Conservation (phyloP, 2,888 invertebrate genomes). For the Nomada lathburiana region DNA sequence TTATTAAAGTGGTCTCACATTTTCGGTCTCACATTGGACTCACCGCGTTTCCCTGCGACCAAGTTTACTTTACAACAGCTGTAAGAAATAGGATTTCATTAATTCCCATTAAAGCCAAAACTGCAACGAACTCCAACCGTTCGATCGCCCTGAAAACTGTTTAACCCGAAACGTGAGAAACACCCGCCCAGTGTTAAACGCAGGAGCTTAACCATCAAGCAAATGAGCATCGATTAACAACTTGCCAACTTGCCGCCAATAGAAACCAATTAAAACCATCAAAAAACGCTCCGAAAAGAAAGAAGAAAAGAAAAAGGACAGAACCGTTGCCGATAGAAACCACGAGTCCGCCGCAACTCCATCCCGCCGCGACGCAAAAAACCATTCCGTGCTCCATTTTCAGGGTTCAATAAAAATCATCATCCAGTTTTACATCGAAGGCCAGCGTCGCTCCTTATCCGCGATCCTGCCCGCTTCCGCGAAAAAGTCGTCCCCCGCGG, state of each 20-base stretch:
- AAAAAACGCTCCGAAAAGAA: too few species aligned
- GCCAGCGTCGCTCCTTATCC: slow-evolving; percentile 41
- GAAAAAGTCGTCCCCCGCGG: slow-evolving; percentile 50
- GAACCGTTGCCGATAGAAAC: neutral
- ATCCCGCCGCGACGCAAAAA: neutral
- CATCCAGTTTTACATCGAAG: slow-evolving; percentile 8
- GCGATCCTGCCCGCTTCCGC: slow-evolving; percentile 44
- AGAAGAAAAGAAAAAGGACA: too few species aligned
- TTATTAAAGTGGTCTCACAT: too few species aligned
- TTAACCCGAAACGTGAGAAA: too few species aligned
- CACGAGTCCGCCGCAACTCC: neutral
- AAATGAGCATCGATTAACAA: too few species aligned
- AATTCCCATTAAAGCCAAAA: neutral
- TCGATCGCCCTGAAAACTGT: too few species aligned
- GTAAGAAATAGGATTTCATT: neutral
- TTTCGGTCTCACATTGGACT: too few species aligned
- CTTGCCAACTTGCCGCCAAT: too few species aligned
- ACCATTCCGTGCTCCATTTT: neutral
- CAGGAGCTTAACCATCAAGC: too few species aligned
- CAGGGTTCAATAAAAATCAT: slow-evolving; percentile 27
- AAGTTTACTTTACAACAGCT: neutral
- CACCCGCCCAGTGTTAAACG: too few species aligned
- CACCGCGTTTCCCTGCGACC: too few species aligned
- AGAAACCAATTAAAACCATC: neutral
- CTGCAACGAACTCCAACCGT: neutral